A percentile compares a stretch with the other conserved stretches of the same genome.
These are phyloP conservation scores for Girardia tigrina DNA, from an alignment of 2,888 invertebrate species.

Conservation along the genomic window DNA sequence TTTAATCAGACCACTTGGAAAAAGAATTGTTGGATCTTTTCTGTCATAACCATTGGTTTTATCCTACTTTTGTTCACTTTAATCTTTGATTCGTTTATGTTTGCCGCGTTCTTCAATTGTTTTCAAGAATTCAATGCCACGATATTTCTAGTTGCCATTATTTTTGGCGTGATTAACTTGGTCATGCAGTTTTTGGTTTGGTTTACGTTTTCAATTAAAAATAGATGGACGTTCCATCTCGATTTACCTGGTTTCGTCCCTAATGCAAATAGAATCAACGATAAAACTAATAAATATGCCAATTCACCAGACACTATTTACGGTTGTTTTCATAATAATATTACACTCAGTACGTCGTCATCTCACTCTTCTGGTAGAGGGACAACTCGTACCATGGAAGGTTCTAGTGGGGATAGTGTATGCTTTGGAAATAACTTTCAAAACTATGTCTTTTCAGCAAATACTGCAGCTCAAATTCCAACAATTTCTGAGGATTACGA, in stretches of 20 bases:
- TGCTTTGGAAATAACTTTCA: neutral
- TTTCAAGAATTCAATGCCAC: neutral
- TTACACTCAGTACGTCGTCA: neutral
- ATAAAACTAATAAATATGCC: neutral
- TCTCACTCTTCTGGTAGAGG: neutral
- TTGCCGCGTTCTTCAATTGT: neutral
- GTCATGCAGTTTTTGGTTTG: neutral
- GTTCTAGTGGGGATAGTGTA: neutral
- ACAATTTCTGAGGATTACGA: constrained; percentile 1
- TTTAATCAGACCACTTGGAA: neutral
- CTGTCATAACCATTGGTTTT: neutral
- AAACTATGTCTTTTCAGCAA: neutral
- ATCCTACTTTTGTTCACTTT: neutral
- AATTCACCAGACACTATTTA: neutral
- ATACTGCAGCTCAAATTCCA: neutral
- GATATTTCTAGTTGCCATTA: neutral
- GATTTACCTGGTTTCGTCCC: neutral
- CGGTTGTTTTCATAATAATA: constrained; percentile 17
- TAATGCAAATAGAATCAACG: neutral
- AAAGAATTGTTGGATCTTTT: neutral
- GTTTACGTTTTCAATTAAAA: constrained; percentile 19
- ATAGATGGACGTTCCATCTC: neutral
- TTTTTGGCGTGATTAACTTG: neutral
- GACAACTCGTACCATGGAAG: neutral
- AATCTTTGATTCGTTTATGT: neutral